Percentiles rank a stretch among this genome's conserved stretches.
These are phyloP conservation scores for Chionis minor DNA, from an alignment of 2,113 vertebrate genomes.

Conservation along the genomic window DNA sequence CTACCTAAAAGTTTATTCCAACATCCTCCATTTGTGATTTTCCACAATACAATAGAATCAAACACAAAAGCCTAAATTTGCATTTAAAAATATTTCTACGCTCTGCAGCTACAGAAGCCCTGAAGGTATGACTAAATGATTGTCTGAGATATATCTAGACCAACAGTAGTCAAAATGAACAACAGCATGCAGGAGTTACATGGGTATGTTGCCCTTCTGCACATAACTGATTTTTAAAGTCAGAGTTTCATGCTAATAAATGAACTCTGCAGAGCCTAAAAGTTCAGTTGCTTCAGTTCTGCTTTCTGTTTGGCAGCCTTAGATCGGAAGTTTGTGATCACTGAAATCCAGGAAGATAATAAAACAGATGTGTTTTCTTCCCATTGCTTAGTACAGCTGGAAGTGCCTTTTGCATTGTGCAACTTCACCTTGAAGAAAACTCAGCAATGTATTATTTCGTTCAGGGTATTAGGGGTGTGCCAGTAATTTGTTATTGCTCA, in stretches of 20 bases:
- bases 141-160: neutral
- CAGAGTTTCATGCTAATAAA: neutral
- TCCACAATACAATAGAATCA: neutral
- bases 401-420: neutral
- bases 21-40: neutral
- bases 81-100: neutral
- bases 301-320: neutral
- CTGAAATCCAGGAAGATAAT: neutral
- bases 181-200: rapidly evolving
- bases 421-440: neutral
- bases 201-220: rapidly evolving
- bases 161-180: neutral
- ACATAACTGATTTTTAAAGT: neutral
- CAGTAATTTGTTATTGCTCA: neutral
- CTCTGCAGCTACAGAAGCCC: neutral
- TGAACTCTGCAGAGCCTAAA: neutral
- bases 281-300: neutral
- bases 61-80: neutral
- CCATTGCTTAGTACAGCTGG: neutral
- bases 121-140: neutral
- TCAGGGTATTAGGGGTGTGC: neutral
- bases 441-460: neutral
- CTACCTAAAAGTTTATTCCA: neutral
- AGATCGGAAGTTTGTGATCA: neutral
- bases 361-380: neutral